A percentile compares a stretch with the other conserved stretches of the same genome.
phyloP scores from a whole-genome alignment of 2,797 vertebrate genomes.

The Orientallactaga sibirica region DNA sequence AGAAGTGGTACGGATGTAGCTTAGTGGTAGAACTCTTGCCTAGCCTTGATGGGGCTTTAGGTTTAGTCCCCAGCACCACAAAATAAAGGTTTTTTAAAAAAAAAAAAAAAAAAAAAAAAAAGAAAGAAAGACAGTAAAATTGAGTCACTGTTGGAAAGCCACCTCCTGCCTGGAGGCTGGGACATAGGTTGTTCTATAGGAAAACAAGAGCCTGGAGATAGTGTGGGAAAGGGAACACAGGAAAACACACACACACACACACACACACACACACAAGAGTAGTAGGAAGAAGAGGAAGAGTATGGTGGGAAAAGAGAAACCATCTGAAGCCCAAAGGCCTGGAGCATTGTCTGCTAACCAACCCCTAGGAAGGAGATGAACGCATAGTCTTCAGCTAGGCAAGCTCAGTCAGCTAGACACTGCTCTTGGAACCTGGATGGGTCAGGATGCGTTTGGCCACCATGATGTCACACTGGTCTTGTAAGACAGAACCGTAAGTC shows the following conservation, averaged over 20 bases:
- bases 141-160: background rate
- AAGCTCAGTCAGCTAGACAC: background rate
- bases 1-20: too few relatives aligned
- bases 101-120: too few relatives aligned
- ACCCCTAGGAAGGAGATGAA: background rate
- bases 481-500: background rate
- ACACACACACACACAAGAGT: too few relatives aligned
- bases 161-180: background rate
- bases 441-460: slow-evolving; percentile 27
- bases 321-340: background rate
- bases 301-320: background rate
- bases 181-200: background rate
- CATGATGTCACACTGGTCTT: background rate
- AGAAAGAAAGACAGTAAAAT: too few relatives aligned
- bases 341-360: background rate
- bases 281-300: background rate
- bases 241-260: too few relatives aligned
- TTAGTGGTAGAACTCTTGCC: too few relatives aligned
- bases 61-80: too few relatives aligned
- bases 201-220: background rate
- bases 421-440: slow-evolving; percentile 33
- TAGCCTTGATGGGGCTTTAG: too few relatives aligned
- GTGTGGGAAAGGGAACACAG: background rate
- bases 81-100: too few relatives aligned
- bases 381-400: background rate